phyloP scores from a whole-genome alignment of 2,888 invertebrate genomes.

The Drosophila mimetica region DNA sequence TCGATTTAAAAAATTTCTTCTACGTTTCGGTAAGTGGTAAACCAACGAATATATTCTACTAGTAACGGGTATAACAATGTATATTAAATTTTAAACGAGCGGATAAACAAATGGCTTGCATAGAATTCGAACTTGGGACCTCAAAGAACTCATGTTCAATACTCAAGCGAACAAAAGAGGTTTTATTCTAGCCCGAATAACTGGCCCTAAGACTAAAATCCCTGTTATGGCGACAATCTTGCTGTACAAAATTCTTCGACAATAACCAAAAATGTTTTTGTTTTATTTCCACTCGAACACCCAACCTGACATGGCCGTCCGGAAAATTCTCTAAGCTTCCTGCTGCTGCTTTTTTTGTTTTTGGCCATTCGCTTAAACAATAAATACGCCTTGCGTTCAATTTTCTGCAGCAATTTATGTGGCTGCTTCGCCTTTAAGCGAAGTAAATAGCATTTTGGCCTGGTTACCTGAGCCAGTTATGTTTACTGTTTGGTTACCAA shows the following conservation, averaged over 20 bases:
- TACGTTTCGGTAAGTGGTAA: too few species aligned
- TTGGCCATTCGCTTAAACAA: conserved; percentile 33
- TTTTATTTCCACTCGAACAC: conserved; percentile 22
- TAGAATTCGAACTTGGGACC: too few species aligned
- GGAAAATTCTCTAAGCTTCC: conserved; percentile 8
- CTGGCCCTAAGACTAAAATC: too few species aligned
- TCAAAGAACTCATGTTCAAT: too few species aligned
- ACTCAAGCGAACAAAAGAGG: too few species aligned
- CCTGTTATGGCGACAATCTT: background rate
- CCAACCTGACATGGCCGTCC: conserved; percentile 19
- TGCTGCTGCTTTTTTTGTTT: conserved; percentile 1
- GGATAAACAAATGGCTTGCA: too few species aligned
- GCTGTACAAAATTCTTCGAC: background rate
- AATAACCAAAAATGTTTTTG: conserved; percentile 10
- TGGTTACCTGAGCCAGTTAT: conserved; percentile 26
- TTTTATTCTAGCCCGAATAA: too few species aligned
- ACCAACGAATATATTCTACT: too few species aligned
- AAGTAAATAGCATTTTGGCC: conserved; percentile 30
- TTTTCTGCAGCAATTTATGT: conserved; percentile 30
- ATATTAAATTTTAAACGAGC: too few species aligned
- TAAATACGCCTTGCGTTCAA: conserved; percentile 34
- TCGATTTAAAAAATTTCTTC: too few species aligned
- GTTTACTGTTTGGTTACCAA: conserved; percentile 22
- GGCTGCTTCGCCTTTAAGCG: conserved; percentile 11
- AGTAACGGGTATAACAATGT: too few species aligned